Conservation (phyloP, 2,113 vertebrate genomes). For the Rafetus swinhoei region DNA sequence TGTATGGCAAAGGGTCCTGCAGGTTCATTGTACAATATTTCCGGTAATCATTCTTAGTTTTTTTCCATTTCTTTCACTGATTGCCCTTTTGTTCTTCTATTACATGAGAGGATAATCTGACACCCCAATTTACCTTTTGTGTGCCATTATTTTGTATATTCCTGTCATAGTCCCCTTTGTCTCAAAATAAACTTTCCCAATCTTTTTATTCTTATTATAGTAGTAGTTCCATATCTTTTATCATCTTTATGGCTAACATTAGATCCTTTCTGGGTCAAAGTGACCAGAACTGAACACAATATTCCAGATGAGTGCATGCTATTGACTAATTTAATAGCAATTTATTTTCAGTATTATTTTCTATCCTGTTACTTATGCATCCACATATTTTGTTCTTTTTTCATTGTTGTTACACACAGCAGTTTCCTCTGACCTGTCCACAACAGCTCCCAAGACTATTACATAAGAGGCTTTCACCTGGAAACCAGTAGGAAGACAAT, state of each 20-base stretch:
- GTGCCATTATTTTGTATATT: background rate
- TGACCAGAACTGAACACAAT: background rate
- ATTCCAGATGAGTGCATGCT: background rate
- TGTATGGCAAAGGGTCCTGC: background rate
- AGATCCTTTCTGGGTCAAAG: background rate
- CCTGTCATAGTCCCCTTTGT: background rate
- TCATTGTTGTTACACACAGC: background rate
- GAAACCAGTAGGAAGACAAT: background rate
- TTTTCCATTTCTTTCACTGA: background rate
- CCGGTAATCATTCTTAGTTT: background rate
- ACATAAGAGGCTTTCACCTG: background rate
- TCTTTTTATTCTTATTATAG: background rate
- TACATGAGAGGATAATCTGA: background rate
- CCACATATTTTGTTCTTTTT: background rate
- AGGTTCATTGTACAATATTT: background rate
- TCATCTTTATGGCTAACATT: background rate
- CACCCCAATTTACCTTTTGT: background rate
- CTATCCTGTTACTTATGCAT: background rate
- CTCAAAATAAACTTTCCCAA: background rate
- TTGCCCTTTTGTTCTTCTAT: background rate
- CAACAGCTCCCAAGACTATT: background rate
- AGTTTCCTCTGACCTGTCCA: rapidly evolving
- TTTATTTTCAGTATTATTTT: background rate
- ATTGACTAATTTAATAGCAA: background rate
- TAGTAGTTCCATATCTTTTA: background rate